These are phyloP conservation scores for Hippocampus abdominalis DNA, from an alignment of 2,113 vertebrate genomes.

Conservation along the genomic window DNA sequence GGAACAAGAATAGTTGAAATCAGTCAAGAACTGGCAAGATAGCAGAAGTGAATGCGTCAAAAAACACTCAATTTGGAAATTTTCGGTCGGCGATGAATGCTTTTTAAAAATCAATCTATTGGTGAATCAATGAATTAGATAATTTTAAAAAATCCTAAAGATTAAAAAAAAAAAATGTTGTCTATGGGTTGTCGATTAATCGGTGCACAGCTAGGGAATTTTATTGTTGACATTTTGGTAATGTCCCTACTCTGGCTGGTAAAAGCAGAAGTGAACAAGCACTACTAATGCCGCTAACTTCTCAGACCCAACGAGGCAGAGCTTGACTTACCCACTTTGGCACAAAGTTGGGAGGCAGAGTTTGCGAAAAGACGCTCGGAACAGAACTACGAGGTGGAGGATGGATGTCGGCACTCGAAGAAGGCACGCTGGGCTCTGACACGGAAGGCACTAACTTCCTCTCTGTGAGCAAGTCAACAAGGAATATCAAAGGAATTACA, in stretches of 20 bases:
- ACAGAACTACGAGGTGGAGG: conserved; percentile 71
- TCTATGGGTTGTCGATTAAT: too few relatives aligned
- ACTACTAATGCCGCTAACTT: neutral
- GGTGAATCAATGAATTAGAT: too few relatives aligned
- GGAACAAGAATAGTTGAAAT: neutral
- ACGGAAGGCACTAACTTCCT: conserved; percentile 91
- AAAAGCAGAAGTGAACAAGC: neutral
- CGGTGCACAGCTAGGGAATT: too few relatives aligned
- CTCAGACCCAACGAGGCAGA: neutral
- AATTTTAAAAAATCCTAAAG: too few relatives aligned
- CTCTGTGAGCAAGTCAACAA: conserved; percentile 65
- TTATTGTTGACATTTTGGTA: too few relatives aligned
- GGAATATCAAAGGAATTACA: neutral
- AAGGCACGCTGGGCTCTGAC: conserved; percentile 84
- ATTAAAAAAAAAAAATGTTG: too few relatives aligned
- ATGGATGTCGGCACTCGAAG: conserved; percentile 73
- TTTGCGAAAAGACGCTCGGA: conserved; percentile 69
- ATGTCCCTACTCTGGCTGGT: too few relatives aligned
- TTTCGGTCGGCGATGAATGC: too few relatives aligned
- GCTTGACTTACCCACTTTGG: conserved; percentile 82
- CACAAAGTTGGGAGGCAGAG: conserved; percentile 68
- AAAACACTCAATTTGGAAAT: neutral
- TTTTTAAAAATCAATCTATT: too few relatives aligned
- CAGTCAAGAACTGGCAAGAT: too few relatives aligned
- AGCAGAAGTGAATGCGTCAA: neutral